These are phyloP conservation scores for Drosophila insularis DNA, from an alignment of 1,140 invertebrate species.

Conservation along the genomic window DNA sequence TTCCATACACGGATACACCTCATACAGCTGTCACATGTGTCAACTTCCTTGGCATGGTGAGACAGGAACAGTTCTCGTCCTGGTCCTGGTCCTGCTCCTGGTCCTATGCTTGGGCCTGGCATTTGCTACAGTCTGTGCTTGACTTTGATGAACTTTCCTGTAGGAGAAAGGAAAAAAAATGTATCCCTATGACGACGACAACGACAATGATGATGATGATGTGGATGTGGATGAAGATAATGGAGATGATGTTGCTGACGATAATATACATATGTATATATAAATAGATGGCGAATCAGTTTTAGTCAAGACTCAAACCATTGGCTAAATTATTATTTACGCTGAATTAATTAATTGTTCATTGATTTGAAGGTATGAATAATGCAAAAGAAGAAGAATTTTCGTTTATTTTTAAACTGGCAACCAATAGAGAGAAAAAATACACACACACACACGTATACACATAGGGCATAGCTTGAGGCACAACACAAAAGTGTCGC, in stretches of 20 bases:
- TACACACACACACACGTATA: not conserved
- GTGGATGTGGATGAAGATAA: not conserved
- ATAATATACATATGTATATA: not conserved
- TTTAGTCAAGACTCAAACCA: constrained; percentile 15
- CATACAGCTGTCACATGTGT: constrained; percentile 55
- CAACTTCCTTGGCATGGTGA: constrained; percentile 56
- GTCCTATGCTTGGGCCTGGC: not conserved
- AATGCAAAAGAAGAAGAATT: constrained; percentile 10
- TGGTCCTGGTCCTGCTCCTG: constrained; percentile 1
- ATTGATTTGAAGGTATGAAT: constrained; percentile 50
- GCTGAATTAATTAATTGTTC: constrained; percentile 75
- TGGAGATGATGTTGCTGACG: not conserved
- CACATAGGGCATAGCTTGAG: not conserved
- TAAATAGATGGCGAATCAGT: constrained; percentile 1
- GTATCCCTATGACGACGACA: constrained; percentile 31
- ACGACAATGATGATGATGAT: constrained; percentile 8
- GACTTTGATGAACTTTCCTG: constrained; percentile 55
- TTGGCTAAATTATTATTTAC: constrained; percentile 63
- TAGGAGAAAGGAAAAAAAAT: not conserved
- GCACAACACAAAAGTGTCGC: constrained; percentile 28
- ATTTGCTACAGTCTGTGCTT: constrained; percentile 24
- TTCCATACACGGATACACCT: constrained; percentile 1
- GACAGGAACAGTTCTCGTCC: not conserved
- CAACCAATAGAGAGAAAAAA: constrained; percentile 35
- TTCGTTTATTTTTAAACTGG: constrained; percentile 73